Conservation (phyloP, 2,113 vertebrate genomes). For the Tragelaphus strepsiceros region DNA sequence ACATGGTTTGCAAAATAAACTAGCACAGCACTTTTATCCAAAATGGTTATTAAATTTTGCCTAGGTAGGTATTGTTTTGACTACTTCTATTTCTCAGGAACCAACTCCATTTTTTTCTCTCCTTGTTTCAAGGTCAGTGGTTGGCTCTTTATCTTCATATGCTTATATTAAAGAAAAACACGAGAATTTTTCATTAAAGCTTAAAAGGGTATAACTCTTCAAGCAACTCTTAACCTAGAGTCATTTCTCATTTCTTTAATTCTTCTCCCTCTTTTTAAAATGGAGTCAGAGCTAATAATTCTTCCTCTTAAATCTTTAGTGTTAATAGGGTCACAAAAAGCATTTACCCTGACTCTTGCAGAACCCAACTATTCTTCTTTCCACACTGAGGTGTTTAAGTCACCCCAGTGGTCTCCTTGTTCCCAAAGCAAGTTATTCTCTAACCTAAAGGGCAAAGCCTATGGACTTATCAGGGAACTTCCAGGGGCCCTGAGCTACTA, state of each 20-base stretch:
- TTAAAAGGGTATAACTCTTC: conserved; percentile 47
- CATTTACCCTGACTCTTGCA: background rate
- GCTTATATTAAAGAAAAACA: conserved; percentile 23
- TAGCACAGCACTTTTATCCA: conserved; percentile 47
- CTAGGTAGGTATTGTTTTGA: conserved; percentile 47
- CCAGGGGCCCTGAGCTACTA: background rate
- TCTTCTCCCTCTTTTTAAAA: conserved; percentile 26
- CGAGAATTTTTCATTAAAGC: conserved; percentile 31
- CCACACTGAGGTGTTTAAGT: background rate
- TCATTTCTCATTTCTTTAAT: conserved; percentile 32
- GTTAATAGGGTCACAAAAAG: conserved; percentile 53
- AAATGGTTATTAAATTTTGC: conserved; percentile 44
- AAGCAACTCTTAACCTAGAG: conserved; percentile 51
- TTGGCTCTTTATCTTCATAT: conserved; percentile 55
- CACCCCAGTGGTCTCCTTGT: background rate
- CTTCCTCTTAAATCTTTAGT: conserved; percentile 42
- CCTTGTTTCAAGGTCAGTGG: conserved; percentile 55
- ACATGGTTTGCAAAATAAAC: conserved; percentile 16
- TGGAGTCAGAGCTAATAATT: conserved; percentile 46
- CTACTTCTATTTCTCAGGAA: conserved; percentile 56
- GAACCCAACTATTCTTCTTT: conserved; percentile 40
- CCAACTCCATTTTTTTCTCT: conserved; percentile 35
- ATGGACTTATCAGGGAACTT: background rate
- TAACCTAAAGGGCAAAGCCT: conserved; percentile 17
- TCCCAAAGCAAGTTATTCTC: conserved; percentile 4